Conservation (phyloP, 2,113 vertebrate species). For the Rattus norvegicus region DNA sequence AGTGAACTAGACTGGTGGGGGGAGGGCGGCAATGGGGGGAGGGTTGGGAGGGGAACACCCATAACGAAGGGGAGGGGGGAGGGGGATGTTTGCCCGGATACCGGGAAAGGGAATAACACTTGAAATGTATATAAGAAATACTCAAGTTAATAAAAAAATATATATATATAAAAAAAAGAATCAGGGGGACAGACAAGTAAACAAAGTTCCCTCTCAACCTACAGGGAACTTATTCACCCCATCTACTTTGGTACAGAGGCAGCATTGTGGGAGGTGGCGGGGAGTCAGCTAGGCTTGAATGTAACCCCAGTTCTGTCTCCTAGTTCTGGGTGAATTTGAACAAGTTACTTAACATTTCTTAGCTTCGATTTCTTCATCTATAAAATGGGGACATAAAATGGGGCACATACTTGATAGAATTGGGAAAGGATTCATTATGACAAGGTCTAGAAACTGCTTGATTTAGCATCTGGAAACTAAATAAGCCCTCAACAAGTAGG, state of each 20-base stretch:
- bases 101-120: too few relatives aligned
- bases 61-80: too few relatives aligned
- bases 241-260: neutral
- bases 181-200: neutral
- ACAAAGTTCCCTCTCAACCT: neutral
- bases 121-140: too few relatives aligned
- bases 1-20: too few relatives aligned
- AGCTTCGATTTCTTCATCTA: neutral
- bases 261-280: neutral
- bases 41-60: too few relatives aligned
- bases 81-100: too few relatives aligned
- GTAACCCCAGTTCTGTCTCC: neutral
- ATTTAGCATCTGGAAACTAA: neutral
- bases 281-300: neutral
- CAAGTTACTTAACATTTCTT: neutral
- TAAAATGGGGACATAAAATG: too few relatives aligned
- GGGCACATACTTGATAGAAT: neutral
- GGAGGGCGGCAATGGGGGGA: too few relatives aligned
- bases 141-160: too few relatives aligned
- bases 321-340: neutral
- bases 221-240: neutral
- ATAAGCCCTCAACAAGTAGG: neutral
- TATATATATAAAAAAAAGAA: conserved; percentile 16
- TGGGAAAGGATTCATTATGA: neutral
- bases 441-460: neutral